A percentile compares a stretch with the other conserved stretches of the same genome.
phyloP scores from a whole-genome alignment of 1,140 invertebrate genomes.

The Wiebesia pumilae region DNA sequence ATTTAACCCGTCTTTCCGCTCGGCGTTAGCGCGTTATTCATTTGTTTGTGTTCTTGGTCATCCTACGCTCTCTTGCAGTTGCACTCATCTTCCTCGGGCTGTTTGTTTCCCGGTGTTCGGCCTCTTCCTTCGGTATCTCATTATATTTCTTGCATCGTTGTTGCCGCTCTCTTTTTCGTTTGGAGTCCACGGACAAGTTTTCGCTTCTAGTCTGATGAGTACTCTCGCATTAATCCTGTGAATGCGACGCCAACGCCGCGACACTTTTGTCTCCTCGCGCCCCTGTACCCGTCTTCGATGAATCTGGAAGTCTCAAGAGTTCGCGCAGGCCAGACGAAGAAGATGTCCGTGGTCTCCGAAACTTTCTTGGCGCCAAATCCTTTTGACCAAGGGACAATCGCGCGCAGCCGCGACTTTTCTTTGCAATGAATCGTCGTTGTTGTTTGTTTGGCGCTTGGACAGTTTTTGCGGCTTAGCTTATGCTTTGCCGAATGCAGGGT shows the following conservation, averaged over 20 bases:
- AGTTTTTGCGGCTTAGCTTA: neutral
- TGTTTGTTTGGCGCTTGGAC: neutral
- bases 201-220: constrained; percentile 51
- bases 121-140: constrained; percentile 38
- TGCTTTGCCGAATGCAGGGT: too few species aligned
- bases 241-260: neutral
- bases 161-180: constrained; percentile 14
- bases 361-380: constrained; percentile 44
- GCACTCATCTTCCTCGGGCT: neutral
- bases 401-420: neutral
- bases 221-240: constrained; percentile 23
- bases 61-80: neutral
- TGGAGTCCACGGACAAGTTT: constrained; percentile 34
- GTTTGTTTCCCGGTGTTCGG: constrained; percentile 4
- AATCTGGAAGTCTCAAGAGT: constrained; percentile 35
- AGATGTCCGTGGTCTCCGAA: neutral
- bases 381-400: constrained; percentile 15
- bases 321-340: neutral
- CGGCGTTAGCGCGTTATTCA: constrained; percentile 59
- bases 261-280: constrained; percentile 35
- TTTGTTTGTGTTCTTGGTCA: constrained; percentile 58
- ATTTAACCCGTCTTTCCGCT: neutral
- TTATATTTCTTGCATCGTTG: constrained; percentile 23
- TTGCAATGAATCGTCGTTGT: constrained; percentile 17
- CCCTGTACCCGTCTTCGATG: constrained; percentile 32